These are phyloP conservation scores for Conus ventricosus DNA, from an alignment of 1,140 invertebrate species.

Conservation along the genomic window DNA sequence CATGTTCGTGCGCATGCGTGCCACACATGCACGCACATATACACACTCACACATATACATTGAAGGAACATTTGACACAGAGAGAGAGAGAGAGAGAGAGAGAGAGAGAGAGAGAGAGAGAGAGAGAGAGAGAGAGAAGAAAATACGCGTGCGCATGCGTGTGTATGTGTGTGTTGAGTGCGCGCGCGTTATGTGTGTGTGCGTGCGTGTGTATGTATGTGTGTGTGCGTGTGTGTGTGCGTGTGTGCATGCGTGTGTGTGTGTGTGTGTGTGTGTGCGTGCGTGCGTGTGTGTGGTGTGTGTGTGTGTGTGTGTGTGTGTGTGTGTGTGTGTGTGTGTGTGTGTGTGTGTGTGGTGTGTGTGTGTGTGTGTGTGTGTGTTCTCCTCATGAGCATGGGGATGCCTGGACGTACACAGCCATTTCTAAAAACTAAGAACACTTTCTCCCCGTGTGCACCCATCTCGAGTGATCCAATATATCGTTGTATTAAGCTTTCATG, in stretches of 20 bases:
- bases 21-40: too few relatives aligned
- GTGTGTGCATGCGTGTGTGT: too few relatives aligned
- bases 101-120: not conserved
- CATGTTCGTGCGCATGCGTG: too few relatives aligned
- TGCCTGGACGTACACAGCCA: not conserved
- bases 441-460: not conserved
- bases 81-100: not conserved
- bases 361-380: too few relatives aligned
- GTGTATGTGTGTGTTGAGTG: too few relatives aligned
- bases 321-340: slow-evolving; percentile 22
- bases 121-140: not conserved
- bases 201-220: too few relatives aligned
- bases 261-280: not conserved
- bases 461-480: not conserved
- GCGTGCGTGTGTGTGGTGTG: not conserved
- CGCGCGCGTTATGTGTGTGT: too few relatives aligned
- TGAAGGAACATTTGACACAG: not conserved
- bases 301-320: slow-evolving; percentile 22
- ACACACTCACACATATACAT: too few relatives aligned
- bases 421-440: not conserved
- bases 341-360: not conserved
- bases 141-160: too few relatives aligned
- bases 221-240: too few relatives aligned
- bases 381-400: not conserved
- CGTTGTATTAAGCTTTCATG: not conserved